Evolutionary conservation across 1,140 invertebrate species (phyloP).

Genomic region (Mycetomoellerius zeteki): DNA sequence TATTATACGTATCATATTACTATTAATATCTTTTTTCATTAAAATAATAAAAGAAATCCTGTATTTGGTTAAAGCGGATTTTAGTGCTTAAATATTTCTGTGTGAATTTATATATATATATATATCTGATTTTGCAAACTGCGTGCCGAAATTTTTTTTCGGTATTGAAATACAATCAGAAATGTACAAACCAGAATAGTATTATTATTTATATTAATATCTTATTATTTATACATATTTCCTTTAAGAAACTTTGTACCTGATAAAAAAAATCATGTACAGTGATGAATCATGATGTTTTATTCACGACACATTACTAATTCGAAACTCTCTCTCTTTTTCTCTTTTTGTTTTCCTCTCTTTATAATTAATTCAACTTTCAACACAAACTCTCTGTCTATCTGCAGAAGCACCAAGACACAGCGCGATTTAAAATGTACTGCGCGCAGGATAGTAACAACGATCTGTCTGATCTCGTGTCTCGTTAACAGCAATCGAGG

Average conservation of each 20-base stretch:
- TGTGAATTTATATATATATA: too few species aligned
- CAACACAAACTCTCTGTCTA: background rate
- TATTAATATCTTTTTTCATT: background rate
- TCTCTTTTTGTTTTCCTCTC: background rate
- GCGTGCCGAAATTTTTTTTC: too few species aligned
- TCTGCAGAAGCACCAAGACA: background rate
- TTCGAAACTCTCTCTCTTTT: background rate
- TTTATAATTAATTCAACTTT: background rate
- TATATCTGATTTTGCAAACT: too few species aligned
- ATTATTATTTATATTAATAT: too few species aligned
- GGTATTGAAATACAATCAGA: too few species aligned
- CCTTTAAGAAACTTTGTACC: background rate
- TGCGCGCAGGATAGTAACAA: background rate
- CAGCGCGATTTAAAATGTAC: background rate
- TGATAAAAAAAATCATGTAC: background rate
- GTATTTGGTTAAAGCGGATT: too few species aligned
- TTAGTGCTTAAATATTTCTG: too few species aligned
- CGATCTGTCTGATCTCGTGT: slow-evolving; percentile 2
- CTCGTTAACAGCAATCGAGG: slow-evolving; percentile 68
- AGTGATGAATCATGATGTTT: background rate
- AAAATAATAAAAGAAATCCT: too few species aligned
- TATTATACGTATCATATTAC: background rate
- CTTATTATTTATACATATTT: background rate
- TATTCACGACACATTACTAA: background rate
- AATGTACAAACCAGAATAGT: too few species aligned